phyloP scores from a whole-genome alignment of 2,888 invertebrate genomes.

The Danaus chrysippus region DNA sequence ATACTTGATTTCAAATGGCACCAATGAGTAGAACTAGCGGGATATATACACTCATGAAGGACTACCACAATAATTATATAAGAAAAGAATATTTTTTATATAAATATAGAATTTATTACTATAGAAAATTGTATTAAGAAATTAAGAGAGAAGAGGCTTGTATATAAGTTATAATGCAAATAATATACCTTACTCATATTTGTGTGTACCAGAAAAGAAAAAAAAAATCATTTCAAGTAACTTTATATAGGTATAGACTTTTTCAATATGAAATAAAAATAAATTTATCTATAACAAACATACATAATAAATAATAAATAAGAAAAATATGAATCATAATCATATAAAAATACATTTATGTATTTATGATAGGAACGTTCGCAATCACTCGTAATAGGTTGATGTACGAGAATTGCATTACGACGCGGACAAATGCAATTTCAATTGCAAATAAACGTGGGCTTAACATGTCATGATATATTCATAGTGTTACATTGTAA shows the following conservation, averaged over 20 bases:
- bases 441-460: constrained; percentile 60
- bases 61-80: too few species aligned
- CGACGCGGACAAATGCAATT: constrained; percentile 55
- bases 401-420: constrained; percentile 52
- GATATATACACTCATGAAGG: constrained; percentile 42
- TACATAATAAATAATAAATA: neutral
- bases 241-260: too few species aligned
- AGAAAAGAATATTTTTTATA: too few species aligned
- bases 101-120: too few species aligned
- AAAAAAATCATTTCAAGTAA: too few species aligned
- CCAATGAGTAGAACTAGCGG: constrained; percentile 52
- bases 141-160: too few species aligned
- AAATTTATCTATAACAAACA: too few species aligned
- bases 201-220: too few species aligned
- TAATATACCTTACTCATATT: too few species aligned
- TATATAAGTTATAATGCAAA: too few species aligned
- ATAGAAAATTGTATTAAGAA: too few species aligned
- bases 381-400: constrained; percentile 67
- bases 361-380: constrained; percentile 60
- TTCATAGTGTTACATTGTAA: constrained; percentile 27
- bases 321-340: neutral
- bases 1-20: constrained; percentile 41
- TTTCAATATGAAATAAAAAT: too few species aligned
- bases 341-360: constrained; percentile 37
- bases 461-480: constrained; percentile 34